A percentile compares a stretch with the other conserved stretches of the same genome.
Conservation (phyloP, 2,888 invertebrate genomes). For the Clostera curtula region DNA sequence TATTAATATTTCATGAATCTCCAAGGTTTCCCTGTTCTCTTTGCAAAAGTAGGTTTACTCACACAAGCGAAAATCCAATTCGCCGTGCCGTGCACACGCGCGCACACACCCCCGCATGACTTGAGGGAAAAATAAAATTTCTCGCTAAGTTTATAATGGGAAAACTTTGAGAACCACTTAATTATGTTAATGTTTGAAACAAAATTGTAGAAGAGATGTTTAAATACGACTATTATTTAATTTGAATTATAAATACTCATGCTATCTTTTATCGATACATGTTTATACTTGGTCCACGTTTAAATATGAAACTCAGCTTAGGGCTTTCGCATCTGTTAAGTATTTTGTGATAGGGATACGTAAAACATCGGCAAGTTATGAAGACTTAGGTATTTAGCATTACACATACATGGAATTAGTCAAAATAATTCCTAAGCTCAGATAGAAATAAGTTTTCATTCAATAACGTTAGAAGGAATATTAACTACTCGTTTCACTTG, state of each 20-base stretch:
- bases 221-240: constrained; percentile 67
- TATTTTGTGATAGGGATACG: no score
- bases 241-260: constrained; percentile 41
- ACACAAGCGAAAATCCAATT: constrained; percentile 72
- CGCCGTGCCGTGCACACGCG: constrained; percentile 60
- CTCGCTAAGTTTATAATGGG: constrained; percentile 76
- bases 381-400: no score
- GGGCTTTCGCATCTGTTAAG: no score
- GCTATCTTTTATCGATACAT: constrained; percentile 10
- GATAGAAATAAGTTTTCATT: no score
- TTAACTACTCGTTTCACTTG: no score
- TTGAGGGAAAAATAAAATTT: constrained; percentile 76
- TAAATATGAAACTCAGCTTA: no score
- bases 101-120: constrained; percentile 67
- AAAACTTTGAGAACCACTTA: constrained; percentile 76
- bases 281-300: no score
- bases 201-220: constrained; percentile 73
- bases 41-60: constrained; percentile 72
- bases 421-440: no score
- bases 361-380: no score
- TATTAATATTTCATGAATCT: constrained; percentile 68
- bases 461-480: no score
- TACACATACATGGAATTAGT: no score
- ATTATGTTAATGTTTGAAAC: constrained; percentile 76
- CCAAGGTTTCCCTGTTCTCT: constrained; percentile 67